phyloP scores from a whole-genome alignment of 1,140 invertebrate genomes.

The Alviniconcha marisindica region DNA sequence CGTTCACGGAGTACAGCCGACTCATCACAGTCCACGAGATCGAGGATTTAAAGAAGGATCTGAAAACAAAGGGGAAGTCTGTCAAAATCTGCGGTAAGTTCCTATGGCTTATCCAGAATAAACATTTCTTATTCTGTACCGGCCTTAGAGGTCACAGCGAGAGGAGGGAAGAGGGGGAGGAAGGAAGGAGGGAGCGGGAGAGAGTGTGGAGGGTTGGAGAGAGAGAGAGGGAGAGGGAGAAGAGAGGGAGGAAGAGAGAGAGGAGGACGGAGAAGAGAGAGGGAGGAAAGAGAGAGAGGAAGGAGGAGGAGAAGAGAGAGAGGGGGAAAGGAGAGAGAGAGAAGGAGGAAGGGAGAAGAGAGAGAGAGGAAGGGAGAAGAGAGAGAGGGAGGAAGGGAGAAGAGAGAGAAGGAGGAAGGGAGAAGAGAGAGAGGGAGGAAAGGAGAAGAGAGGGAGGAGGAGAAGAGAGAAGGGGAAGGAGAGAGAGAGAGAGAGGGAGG shows the following conservation, averaged over 20 bases:
- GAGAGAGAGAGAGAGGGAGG: too few relatives aligned
- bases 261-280: background rate
- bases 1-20: too few relatives aligned
- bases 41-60: too few relatives aligned
- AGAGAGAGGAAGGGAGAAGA: background rate
- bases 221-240: background rate
- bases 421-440: too few relatives aligned
- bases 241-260: background rate
- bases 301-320: background rate
- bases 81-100: too few relatives aligned
- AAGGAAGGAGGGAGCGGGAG: background rate
- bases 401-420: background rate
- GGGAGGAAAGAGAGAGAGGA: background rate
- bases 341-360: background rate
- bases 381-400: background rate
- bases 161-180: background rate
- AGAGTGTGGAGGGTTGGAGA: background rate
- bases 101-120: too few relatives aligned
- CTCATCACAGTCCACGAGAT: too few relatives aligned
- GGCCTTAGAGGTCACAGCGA: too few relatives aligned
- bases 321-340: background rate
- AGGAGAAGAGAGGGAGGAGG: too few relatives aligned
- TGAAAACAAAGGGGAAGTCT: too few relatives aligned
- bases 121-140: too few relatives aligned
- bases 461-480: too few relatives aligned